These are phyloP conservation scores for Atta colombica DNA, from an alignment of 1,140 invertebrate genomes.

Conservation along the genomic window DNA sequence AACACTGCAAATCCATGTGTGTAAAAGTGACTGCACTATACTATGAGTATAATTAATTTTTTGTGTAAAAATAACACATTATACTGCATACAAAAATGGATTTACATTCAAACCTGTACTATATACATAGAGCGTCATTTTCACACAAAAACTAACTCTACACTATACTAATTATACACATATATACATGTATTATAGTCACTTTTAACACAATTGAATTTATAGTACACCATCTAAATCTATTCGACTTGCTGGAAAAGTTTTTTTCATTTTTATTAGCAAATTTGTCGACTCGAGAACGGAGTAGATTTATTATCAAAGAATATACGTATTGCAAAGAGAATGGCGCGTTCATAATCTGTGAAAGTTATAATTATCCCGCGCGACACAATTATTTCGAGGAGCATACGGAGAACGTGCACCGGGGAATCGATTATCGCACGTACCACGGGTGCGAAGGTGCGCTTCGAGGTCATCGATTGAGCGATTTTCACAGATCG, in stretches of 20 bases:
- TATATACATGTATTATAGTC: no score
- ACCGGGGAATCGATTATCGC: slow-evolving; percentile 51
- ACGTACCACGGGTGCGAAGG: slow-evolving; percentile 56
- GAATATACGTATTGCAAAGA: background rate
- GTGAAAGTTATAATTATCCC: slow-evolving; percentile 52
- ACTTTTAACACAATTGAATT: no score
- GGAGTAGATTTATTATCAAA: slow-evolving; percentile 37
- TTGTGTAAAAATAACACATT: no score
- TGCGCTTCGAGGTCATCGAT: slow-evolving; percentile 63
- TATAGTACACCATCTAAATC: no score
- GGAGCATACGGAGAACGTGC: slow-evolving; percentile 9
- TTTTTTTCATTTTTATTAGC: background rate
- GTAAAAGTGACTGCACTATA: no score
- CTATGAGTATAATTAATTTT: no score
- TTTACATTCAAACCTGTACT: no score
- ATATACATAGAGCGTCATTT: no score
- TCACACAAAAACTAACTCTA: no score
- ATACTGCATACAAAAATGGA: no score
- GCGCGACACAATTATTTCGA: slow-evolving; percentile 38
- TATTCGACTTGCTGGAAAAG: background rate
- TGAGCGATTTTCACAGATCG: slow-evolving; percentile 50
- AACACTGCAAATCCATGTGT: no score
- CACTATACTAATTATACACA: no score
- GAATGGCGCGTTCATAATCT: slow-evolving; percentile 17
- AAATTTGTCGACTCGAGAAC: background rate